These are phyloP conservation scores for Glossophaga mutica DNA, from an alignment of 2,797 vertebrate genomes.

Conservation along the genomic window DNA sequence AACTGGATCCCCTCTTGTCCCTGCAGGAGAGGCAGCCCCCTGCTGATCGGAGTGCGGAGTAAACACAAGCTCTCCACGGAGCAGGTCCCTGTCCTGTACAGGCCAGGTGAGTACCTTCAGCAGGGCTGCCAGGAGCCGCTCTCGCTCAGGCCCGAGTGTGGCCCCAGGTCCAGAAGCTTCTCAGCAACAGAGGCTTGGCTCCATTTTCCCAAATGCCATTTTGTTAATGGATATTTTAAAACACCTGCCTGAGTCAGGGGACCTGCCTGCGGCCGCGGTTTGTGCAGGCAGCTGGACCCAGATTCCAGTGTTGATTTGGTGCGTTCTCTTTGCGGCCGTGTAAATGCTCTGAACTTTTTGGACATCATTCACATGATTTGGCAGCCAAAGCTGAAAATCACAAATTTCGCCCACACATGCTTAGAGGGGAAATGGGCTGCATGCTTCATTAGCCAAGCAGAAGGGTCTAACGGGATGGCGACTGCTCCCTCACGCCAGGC, in stretches of 20 bases:
- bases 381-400: slow-evolving; percentile 57
- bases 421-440: slow-evolving; percentile 7
- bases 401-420: slow-evolving; percentile 16
- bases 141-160: accelerated
- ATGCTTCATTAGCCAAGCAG: slow-evolving; percentile 3
- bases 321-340: not conserved
- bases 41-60: slow-evolving; percentile 95
- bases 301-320: not conserved
- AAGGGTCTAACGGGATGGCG: not conserved
- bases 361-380: slow-evolving; percentile 33
- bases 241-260: not conserved
- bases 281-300: not conserved
- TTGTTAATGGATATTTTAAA: not conserved
- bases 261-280: not conserved
- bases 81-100: slow-evolving; percentile 92
- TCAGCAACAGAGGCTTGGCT: not conserved
- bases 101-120: slow-evolving; percentile 86
- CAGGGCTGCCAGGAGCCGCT: not conserved
- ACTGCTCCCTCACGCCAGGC: slow-evolving; percentile 67
- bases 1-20: not conserved
- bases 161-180: not conserved
- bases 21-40: slow-evolving; percentile 93
- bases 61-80: slow-evolving; percentile 92
- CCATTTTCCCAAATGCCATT: not conserved
- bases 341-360: slow-evolving; percentile 56